Conservation (phyloP, 2,797 vertebrate species). For the Silurus aristotelis region DNA sequence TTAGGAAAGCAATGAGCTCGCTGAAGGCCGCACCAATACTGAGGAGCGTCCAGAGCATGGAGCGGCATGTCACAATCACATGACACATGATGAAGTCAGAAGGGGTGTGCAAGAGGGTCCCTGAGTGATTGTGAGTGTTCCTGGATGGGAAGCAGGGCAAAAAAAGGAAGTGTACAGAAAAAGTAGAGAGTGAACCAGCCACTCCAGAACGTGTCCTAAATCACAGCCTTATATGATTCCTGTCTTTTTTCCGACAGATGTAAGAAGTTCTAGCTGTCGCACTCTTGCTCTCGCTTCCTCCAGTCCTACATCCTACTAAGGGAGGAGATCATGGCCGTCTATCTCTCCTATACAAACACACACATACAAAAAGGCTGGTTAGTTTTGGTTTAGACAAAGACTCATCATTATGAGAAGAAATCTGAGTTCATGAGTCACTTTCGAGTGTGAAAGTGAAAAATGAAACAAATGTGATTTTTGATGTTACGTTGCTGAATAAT, state of each 20-base stretch:
- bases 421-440: background rate
- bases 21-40: slow-evolving; percentile 94
- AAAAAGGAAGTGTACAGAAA: background rate
- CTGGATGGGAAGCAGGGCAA: background rate
- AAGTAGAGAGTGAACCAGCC: slow-evolving; percentile 15
- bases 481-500: background rate
- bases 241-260: background rate
- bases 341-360: slow-evolving; percentile 27
- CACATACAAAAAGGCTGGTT: background rate
- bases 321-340: slow-evolving; percentile 12
- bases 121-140: background rate
- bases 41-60: slow-evolving; percentile 98
- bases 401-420: background rate
- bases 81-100: slow-evolving; percentile 88
- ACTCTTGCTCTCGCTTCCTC: slow-evolving; percentile 9
- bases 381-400: slow-evolving; percentile 8
- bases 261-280: background rate
- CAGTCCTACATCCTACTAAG: slow-evolving; percentile 47
- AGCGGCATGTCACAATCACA: slow-evolving; percentile 98
- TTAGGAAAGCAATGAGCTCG: slow-evolving; percentile 97
- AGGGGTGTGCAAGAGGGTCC: background rate
- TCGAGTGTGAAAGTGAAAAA: background rate
- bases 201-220: slow-evolving; percentile 15
- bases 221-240: background rate
- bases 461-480: background rate